Conservation (phyloP, 2,113 vertebrate genomes). For the Sinocyclocheilus anshuiensis region DNA sequence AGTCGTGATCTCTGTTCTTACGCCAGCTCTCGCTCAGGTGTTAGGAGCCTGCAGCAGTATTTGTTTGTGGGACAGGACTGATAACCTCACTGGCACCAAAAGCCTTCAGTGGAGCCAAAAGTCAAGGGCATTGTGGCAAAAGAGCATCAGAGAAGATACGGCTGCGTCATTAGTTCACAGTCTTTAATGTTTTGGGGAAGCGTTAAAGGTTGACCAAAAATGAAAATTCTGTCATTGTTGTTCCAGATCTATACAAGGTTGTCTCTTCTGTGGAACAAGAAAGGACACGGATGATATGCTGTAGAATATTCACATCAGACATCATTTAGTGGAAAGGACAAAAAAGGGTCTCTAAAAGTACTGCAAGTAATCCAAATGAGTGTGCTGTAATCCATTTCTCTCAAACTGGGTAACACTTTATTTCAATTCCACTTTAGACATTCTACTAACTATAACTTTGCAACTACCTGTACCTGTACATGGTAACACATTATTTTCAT, state of each 20-base stretch:
- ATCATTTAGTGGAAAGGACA: background rate
- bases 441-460: background rate
- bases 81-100: conserved; percentile 56
- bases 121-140: conserved; percentile 43
- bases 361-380: background rate
- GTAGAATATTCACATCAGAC: background rate
- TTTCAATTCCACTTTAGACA: background rate
- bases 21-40: conserved; percentile 53
- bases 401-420: too few relatives aligned
- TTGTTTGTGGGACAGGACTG: conserved; percentile 47
- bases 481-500: too few relatives aligned
- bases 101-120: conserved; percentile 49
- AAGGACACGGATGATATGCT: background rate
- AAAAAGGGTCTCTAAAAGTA: background rate
- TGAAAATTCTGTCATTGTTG: background rate
- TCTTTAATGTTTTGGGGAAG: background rate
- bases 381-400: background rate
- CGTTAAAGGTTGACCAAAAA: background rate
- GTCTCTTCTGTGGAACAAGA: background rate
- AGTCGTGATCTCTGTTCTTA: conserved; percentile 18
- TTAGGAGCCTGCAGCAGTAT: conserved; percentile 40
- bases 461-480: too few relatives aligned
- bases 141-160: conserved; percentile 1
- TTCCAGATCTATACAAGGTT: background rate
- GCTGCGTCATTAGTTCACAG: background rate